phyloP scores from a whole-genome alignment of 2,113 vertebrate genomes.

The Petaurus breviceps region DNA sequence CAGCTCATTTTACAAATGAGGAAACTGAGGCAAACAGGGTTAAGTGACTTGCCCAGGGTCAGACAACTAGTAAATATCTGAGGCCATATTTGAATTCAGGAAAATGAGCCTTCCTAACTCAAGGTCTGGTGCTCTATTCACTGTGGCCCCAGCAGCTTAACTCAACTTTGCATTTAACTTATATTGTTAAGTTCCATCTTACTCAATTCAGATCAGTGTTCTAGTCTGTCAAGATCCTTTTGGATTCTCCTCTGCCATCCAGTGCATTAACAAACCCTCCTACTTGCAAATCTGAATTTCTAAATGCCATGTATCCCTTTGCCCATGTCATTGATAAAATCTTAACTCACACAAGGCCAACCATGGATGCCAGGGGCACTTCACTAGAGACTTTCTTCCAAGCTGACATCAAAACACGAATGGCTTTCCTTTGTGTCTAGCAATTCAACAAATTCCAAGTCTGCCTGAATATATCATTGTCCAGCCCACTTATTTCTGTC shows the following conservation, averaged over 20 bases:
- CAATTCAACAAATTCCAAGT: not conserved
- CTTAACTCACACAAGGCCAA: not conserved
- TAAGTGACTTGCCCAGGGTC: not conserved
- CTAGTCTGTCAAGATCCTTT: not conserved
- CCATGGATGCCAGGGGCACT: not conserved
- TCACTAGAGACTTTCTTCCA: not conserved
- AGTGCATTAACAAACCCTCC: not conserved
- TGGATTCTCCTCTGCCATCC: not conserved
- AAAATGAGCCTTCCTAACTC: not conserved
- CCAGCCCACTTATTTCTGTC: not conserved
- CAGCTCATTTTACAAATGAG: not conserved
- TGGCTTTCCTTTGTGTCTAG: not conserved
- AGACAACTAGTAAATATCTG: not conserved
- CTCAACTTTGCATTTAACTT: not conserved
- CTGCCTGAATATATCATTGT: not conserved
- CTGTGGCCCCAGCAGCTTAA: not conserved
- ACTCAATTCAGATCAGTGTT: not conserved
- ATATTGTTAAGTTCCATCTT: not conserved
- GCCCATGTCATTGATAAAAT: not conserved
- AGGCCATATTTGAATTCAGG: not conserved
- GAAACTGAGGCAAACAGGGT: not conserved
- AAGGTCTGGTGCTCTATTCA: not conserved
- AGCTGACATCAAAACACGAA: not conserved
- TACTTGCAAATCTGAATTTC: not conserved
- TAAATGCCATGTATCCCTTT: not conserved